Conservation (phyloP, 2,113 vertebrate genomes). For the Heteronetta atricapilla region DNA sequence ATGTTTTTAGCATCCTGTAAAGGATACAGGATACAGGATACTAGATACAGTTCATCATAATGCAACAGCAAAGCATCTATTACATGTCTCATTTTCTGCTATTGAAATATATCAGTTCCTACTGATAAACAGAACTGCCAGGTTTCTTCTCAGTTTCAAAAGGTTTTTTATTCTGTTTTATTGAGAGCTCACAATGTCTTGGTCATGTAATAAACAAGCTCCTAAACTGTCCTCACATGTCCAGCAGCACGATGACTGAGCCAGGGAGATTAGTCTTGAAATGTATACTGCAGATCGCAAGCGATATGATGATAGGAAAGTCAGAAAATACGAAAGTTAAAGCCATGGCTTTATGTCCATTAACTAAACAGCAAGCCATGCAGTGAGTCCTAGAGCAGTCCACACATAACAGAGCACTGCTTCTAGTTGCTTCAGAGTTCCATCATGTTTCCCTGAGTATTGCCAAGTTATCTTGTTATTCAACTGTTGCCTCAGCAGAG, state of each 20-base stretch:
- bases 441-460: not conserved
- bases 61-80: not conserved
- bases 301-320: not conserved
- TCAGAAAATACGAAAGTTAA: not conserved
- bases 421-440: not conserved
- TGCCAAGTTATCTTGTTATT: not conserved
- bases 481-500: not conserved
- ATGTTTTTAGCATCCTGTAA: not conserved
- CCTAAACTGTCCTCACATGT: not conserved
- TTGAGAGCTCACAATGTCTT: not conserved
- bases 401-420: not conserved
- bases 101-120: not conserved
- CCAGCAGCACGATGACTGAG: not conserved
- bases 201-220: not conserved
- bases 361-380: not conserved
- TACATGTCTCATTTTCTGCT: not conserved
- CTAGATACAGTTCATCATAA: not conserved
- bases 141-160: not conserved
- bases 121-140: not conserved
- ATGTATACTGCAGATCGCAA: not conserved
- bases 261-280: not conserved
- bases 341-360: not conserved
- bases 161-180: not conserved
- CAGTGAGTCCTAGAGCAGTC: not conserved
- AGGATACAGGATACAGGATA: too few relatives aligned